Evolutionary conservation across 2,888 invertebrate species (phyloP), one percentile per base, ranked within the genome.

Genomic region (Sicus ferrugineus): DNA sequence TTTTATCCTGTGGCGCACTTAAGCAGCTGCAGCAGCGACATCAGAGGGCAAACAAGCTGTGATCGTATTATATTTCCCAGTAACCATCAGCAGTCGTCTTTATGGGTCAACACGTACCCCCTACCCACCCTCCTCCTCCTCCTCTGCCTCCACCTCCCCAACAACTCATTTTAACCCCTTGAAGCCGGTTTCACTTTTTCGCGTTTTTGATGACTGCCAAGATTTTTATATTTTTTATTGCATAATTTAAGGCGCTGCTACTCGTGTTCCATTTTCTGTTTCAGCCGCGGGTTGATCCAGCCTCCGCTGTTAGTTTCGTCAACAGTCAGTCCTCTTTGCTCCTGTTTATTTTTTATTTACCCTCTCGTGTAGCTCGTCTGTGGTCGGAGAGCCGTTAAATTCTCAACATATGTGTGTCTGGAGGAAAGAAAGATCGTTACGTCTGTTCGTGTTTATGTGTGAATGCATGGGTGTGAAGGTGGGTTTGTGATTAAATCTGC

Each of bases 1-100:
- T 26, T 16, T 26, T 30, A 56, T 30, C 56, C 56, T 56, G 56
- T n/a, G 56, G 56, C 56, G n/a, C 30, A 56, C n/a, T 28, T 30
- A 56, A 56, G 56, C 3, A 30, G 14, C 30, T 28, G 42, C 9
- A 42, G 3, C 7, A 42, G 4, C 4, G 56, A 56, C 56, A 56
- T 26, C 14, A 11, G 7, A 28, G n/a, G n/a, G 1, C 11, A 4
- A 42, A 42, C 9, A 34, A 34, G 5, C 56, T 30, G 30, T 30
- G 56, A 56, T 56, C 26, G 52, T 54, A 30, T 14, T n/a, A 48
- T n/a, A n/a, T n/a, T 56, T 56, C 28, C n/a, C 30, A 28, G 14
- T 26, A n/a, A 23, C 26, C 28, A 26, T 26, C 1, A 54, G 26
- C 14, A 7, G 26, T 23, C 16, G 5, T 23, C 2, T 28, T 28